Evolutionary conservation across 2,888 invertebrate genomes (phyloP).

Genomic region (Zootermopsis nevadensis): DNA sequence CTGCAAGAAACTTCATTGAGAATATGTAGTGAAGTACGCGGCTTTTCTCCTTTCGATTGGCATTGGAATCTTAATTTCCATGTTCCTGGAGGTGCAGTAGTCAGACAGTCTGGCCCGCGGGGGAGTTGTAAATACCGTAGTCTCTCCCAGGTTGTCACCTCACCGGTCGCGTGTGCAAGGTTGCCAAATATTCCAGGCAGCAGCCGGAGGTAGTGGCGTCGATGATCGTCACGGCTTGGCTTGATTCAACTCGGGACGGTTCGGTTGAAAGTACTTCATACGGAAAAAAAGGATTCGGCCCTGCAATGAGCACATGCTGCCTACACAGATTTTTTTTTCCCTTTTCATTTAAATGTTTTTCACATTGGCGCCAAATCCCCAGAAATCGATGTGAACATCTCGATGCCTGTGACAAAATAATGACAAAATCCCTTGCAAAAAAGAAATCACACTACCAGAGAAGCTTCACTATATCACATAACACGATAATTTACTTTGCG

Average conservation of each 20-base stretch:
- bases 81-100: slow-evolving; percentile 21
- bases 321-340: slow-evolving; percentile 21
- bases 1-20: too few relatives aligned
- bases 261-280: slow-evolving; percentile 47
- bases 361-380: slow-evolving; percentile 32
- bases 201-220: slow-evolving; percentile 45
- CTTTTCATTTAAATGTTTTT: slow-evolving; percentile 37
- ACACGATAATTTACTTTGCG: too few relatives aligned
- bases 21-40: too few relatives aligned
- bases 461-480: too few relatives aligned
- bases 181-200: slow-evolving; percentile 48
- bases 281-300: slow-evolving; percentile 41
- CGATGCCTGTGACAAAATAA: neutral
- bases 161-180: slow-evolving; percentile 40
- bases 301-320: slow-evolving; percentile 44
- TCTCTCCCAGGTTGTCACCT: slow-evolving; percentile 52
- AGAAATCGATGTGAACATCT: neutral
- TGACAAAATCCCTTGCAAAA: too few relatives aligned
- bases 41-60: neutral
- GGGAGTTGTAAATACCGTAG: slow-evolving; percentile 53
- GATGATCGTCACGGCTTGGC: slow-evolving; percentile 46
- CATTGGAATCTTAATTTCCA: slow-evolving; percentile 26
- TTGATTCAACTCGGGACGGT: slow-evolving; percentile 46
- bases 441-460: too few relatives aligned
- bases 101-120: slow-evolving; percentile 45